Evolutionary conservation across 2,888 invertebrate species (phyloP), one percentile per base, ranked within the genome.

Genomic region (Pasiphila rectangulata): DNA sequence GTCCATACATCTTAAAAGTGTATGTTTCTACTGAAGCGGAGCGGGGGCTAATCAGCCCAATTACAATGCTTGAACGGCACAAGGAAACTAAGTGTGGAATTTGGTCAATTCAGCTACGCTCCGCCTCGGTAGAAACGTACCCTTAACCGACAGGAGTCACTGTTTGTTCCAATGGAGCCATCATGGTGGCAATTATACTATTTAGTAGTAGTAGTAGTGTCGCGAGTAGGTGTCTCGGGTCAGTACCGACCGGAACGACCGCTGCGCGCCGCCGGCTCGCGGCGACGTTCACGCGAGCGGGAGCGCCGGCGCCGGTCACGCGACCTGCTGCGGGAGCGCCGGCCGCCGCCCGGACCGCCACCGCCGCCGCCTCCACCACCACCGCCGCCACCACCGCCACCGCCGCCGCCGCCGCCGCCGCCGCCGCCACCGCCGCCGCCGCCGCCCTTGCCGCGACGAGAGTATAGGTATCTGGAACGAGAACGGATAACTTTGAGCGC

Each of bases 381-480:
- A 72, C 41, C 90, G 69, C 10, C 90, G 85, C 55, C 90, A 70
- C 40, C 79, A 45, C 54, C 90, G 88, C 56, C 90, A 1, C 51
- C 56, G 1, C 37, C 91, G 90, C 49, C 91, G 84, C 5, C 91
- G 90, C 54, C 91, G n/a, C 91, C 91, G 51, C 91, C 75, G 70
- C 23, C 80, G 59, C 42, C 73, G 61, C 50, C 50, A 15, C 42
- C 50, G 12, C 43, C 42, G 10, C 51, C 51, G 21, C 54, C 55
- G 16, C 54, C 54, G 21, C 90, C 89, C 78, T 80, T 79, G 80
- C 49, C 49, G 9, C 94, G 92, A 7, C 95, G 91, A 35, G 94
- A 93, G 82, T 95, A 94, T 66, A 94, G 75, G 78, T 95, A 92
- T 70, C 92, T 91, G 72, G 1, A 79, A 63, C 5, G 41, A 44